Base-by-base conservation (phyloP, 2,888 invertebrate genomes). In the Dione vanillae region DNA sequence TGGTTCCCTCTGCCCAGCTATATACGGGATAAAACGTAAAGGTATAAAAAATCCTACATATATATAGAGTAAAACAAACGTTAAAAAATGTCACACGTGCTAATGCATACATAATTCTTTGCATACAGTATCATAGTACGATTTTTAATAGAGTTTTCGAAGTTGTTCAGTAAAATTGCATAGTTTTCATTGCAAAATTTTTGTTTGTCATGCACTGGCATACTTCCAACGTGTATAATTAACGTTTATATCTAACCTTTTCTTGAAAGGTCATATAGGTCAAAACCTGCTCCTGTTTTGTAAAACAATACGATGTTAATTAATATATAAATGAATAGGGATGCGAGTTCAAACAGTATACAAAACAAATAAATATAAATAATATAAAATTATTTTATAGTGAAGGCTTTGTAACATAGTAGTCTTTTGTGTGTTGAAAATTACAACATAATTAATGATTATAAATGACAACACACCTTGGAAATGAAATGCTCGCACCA, bases 101-200 rank as follows among this genome's bases (percentile, higher is more conserved):
- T 51, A 64, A 64, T 64, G 64, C 64, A 67, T 70, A 54, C 61
- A 54, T 62, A 70, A 67, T 70, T 70, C 54, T 19, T 52, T 67
- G 41, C 61, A 61, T 49, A 52, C 67, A 19, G 56, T 56, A 56
- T 47, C 67, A 49, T 20, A 11, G 19, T 52, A 61, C 41, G 19
- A 10, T 61, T 61, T 49, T 67, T 61, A 61, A 61, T 61, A 61
- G 61, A 61, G 61, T 61, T 45, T 61, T 20, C 27, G 61, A 35
- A 61, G 45, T 45, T 45, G 45, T 61, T 45, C n/a, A 35, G 35
- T 35, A 11, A 27, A 61, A 45, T 20, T 35, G 61, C 11, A 61
- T 16, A n/a, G n/a, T 61, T 54, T 16, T n/a, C 19, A 59, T 37
- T 37, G 16, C 8, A n/a, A 61, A 45, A 10, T 12, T 27, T 27